Evolutionary conservation across 2,797 vertebrate genomes (phyloP), one percentile per base, ranked within the genome.

Genomic region (Micromesistius poutassou): DNA sequence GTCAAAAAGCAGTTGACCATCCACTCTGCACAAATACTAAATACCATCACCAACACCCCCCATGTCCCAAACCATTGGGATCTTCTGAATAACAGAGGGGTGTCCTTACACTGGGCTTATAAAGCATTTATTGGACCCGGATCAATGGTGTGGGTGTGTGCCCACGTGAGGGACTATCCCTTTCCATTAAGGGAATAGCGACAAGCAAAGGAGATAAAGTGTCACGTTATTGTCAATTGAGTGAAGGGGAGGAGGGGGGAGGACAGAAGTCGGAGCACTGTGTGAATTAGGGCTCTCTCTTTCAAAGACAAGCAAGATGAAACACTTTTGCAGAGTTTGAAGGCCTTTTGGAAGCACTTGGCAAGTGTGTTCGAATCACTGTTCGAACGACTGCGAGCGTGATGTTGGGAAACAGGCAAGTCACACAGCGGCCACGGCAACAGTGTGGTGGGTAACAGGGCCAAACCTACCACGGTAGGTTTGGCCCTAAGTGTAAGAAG

Each of bases 41-140:
- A 66, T 66, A 2, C 62, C 62, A 66, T 66, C 2, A 8, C n/a
- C 62, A 6, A 1, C 33, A 35, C 33, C 33, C 81, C 84, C 72
- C 62, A 19, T 62, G 50, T 62, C 50, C 50, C 50, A 13, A 40
- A 74, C 80, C 76, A 81, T 74, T 72, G 79, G 85, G 88, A 86
- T 87, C 75, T 83, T 71, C 77, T 75, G 77, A 75, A 76, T 81
- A 78, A 82, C 77, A 84, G 77, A 74, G 40, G 74, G 79, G 73
- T 81, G 79, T 82, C 73, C 82, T 84, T 85, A 87, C 81, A 83
- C 79, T 16, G 50, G 40, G 81, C 87, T 86, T 83, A 85, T 90
- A 88, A 90, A 92, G 88, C 86, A 87, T 93, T 90, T 90, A 91
- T 84, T 85, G 81, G 86, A 66, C 40, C 74, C 2, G 79, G 80